Conservation (phyloP, 2,888 invertebrate species). For the Dasypogon diadema region DNA sequence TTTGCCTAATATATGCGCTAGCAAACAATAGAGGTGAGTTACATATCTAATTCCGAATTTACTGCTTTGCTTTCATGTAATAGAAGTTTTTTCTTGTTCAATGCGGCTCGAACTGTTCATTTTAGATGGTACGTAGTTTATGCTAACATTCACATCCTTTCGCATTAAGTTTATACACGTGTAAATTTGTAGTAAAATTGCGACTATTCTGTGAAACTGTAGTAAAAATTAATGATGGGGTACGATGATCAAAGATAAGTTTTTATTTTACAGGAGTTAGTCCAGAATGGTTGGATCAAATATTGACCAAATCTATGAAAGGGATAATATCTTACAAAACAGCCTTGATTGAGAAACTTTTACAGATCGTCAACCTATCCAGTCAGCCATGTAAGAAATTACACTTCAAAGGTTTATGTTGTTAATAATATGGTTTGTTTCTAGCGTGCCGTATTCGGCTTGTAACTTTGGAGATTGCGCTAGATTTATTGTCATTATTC, state of each 20-base stretch:
- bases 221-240: no score
- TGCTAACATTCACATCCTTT: conserved; percentile 7
- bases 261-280: conserved; percentile 77
- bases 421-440: no score
- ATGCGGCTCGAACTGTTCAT: conserved; percentile 24
- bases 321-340: conserved; percentile 81
- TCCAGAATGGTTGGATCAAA: conserved; percentile 82
- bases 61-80: conserved; percentile 16
- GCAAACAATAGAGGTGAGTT: conserved; percentile 71
- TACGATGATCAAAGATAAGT: background rate
- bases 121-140: conserved; percentile 43
- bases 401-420: background rate
- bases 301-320: conserved; percentile 76
- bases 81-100: conserved; percentile 16
- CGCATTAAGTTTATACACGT: no score
- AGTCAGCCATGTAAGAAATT: conserved; percentile 81
- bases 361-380: conserved; percentile 84
- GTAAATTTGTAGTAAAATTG: background rate
- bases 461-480: conserved; percentile 90
- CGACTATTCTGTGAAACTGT: no score
- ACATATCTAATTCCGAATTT: background rate
- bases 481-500: conserved; percentile 82
- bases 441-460: conserved; percentile 88
- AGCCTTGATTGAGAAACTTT: conserved; percentile 83
- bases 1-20: conserved; percentile 93